Conservation (phyloP, 2,113 vertebrate genomes). For the Festucalex cinctus region DNA sequence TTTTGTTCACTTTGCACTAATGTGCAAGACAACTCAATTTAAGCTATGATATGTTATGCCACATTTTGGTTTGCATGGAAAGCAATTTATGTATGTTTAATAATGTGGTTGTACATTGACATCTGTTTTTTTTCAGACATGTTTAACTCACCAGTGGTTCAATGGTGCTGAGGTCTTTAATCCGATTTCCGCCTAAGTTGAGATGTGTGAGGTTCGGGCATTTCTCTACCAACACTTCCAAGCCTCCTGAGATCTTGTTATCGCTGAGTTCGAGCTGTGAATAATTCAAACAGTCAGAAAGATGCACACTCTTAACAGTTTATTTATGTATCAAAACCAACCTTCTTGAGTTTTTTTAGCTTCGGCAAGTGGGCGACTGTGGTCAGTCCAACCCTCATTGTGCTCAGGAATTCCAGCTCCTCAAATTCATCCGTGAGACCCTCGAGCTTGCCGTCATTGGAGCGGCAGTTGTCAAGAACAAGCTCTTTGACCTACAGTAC, state of each 20-base stretch:
- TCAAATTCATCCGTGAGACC: constrained; percentile 97
- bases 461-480: constrained; percentile 95
- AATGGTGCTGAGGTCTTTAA: constrained; percentile 98
- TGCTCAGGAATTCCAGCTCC: constrained; percentile 97
- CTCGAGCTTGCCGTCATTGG: constrained; percentile 92
- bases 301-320: background rate
- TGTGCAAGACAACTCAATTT: no score
- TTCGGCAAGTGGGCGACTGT: constrained; percentile 95
- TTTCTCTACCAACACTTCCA: constrained; percentile 96
- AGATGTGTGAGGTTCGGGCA: constrained; percentile 98
- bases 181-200: constrained; percentile 98
- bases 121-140: background rate
- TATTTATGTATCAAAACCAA: constrained; percentile 43
- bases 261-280: constrained; percentile 93
- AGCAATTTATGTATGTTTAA: no score
- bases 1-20: no score
- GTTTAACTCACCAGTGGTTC: constrained; percentile 88
- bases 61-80: no score
- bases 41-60: no score
- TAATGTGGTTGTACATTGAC: no score
- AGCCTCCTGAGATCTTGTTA: constrained; percentile 98
- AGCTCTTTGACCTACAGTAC: constrained; percentile 89
- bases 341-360: constrained; percentile 99
- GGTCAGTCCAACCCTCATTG: constrained; percentile 93
- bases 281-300: constrained; percentile 21